Percentiles rank a stretch among this genome's conserved stretches.
Conservation (phyloP, 2,888 invertebrate genomes). For the Drosophila paramelanica region DNA sequence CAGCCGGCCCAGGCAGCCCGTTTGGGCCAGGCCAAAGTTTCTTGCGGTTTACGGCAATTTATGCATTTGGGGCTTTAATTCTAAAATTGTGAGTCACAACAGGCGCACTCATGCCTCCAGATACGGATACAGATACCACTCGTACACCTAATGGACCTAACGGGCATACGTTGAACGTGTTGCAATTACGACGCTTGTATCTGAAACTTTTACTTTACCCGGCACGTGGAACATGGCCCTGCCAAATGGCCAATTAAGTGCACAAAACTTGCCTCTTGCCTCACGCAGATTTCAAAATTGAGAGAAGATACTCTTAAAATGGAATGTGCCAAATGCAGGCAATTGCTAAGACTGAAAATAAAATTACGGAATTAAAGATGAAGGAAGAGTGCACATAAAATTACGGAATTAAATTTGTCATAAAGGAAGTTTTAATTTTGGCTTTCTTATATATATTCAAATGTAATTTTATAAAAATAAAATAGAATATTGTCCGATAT, state of each 20-base stretch:
- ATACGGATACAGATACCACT: constrained; percentile 38
- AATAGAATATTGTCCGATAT: too few species aligned
- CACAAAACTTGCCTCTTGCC: constrained; percentile 33
- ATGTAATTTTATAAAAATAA: too few species aligned
- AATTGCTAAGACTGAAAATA: constrained; percentile 8
- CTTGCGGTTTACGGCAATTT: constrained; percentile 81
- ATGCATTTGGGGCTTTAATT: constrained; percentile 77
- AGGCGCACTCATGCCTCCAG: constrained; percentile 42
- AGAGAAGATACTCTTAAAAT: constrained; percentile 5
- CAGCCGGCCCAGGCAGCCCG: constrained; percentile 21
- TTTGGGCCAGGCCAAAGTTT: constrained; percentile 67
- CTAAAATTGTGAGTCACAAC: constrained; percentile 80
- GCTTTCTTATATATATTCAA: too few species aligned
- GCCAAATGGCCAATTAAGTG: constrained; percentile 57
- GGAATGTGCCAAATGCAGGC: constrained; percentile 8
- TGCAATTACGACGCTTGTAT: constrained; percentile 72
- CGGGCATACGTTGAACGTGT: constrained; percentile 57
- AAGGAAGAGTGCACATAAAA: too few species aligned
- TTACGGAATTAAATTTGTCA: too few species aligned
- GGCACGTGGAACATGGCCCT: constrained; percentile 44
- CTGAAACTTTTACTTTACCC: constrained; percentile 66
- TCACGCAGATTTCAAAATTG: neutral
- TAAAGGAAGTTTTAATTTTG: too few species aligned
- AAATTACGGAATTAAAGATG: neutral
- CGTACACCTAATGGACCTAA: constrained; percentile 69